Conservation (phyloP, 2,113 vertebrate species). For the Pteropus alecto region DNA sequence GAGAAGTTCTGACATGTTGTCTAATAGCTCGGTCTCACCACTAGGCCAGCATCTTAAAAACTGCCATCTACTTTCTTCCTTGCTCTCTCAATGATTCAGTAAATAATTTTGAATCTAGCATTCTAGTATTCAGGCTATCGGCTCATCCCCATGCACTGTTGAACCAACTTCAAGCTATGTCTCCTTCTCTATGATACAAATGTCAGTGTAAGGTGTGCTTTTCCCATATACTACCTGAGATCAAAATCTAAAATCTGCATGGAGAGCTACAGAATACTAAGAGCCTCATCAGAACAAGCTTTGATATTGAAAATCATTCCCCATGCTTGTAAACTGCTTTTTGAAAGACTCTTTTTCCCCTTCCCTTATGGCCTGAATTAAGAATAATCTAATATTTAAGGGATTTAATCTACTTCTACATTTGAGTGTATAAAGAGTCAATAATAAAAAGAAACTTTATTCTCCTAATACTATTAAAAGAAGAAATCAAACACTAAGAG, state of each 20-base stretch:
- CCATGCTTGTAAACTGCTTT: not conserved
- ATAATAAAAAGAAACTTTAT: not conserved
- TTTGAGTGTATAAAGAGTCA: not conserved
- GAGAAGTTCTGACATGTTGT: not conserved
- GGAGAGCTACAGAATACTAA: not conserved
- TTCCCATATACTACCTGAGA: not conserved
- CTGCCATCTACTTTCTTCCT: not conserved
- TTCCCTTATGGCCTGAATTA: not conserved
- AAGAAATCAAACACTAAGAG: not conserved
- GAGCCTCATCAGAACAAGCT: not conserved
- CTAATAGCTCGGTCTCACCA: not conserved
- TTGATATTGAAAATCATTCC: slow-evolving; percentile 41
- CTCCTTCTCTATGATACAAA: not conserved
- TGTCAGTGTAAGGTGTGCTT: not conserved
- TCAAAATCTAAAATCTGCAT: not conserved
- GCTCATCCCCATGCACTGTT: not conserved
- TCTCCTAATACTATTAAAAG: not conserved
- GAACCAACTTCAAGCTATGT: not conserved
- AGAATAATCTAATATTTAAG: slow-evolving; percentile 49
- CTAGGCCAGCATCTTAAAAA: not conserved
- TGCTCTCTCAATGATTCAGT: not conserved
- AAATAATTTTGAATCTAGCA: not conserved
- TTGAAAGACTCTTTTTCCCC: not conserved
- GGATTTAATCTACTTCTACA: slow-evolving; percentile 2
- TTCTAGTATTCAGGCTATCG: not conserved